Conservation (phyloP, 1,140 invertebrate genomes). For the Bradysia coprophila region DNA sequence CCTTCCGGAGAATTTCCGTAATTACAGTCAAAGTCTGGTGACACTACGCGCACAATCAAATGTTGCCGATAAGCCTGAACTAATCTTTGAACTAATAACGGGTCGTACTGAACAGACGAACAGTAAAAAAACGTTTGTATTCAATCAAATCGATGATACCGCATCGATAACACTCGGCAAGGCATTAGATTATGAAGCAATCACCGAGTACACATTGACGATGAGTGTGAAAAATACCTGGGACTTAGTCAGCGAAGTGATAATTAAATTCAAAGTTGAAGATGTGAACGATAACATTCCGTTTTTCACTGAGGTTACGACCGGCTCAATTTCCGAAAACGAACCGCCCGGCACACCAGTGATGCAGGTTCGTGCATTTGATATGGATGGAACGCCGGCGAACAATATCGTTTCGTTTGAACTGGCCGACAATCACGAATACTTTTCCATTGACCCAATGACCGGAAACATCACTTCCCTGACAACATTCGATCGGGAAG, state of each 20-base stretch:
- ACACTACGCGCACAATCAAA: slow-evolving; percentile 53
- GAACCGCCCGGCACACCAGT: slow-evolving; percentile 60
- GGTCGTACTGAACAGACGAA: slow-evolving; percentile 71
- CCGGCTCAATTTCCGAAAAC: slow-evolving; percentile 66
- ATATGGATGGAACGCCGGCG: slow-evolving; percentile 63
- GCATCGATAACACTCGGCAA: slow-evolving; percentile 54
- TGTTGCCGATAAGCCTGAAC: slow-evolving; percentile 43
- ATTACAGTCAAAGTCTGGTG: slow-evolving; percentile 46
- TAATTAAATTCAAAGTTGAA: slow-evolving; percentile 52
- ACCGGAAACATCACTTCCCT: slow-evolving; percentile 73
- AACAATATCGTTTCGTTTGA: slow-evolving; percentile 67
- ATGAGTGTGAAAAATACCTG: slow-evolving; percentile 68
- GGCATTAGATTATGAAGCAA: slow-evolving; percentile 63
- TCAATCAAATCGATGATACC: slow-evolving; percentile 41
- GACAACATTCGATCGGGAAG: slow-evolving; percentile 62
- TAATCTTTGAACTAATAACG: slow-evolving; percentile 59
- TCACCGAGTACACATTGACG: slow-evolving; percentile 62
- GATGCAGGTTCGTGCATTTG: slow-evolving; percentile 70
- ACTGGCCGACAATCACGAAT: slow-evolving; percentile 43
- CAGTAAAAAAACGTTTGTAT: slow-evolving; percentile 53
- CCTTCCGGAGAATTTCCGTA: slow-evolving; percentile 50
- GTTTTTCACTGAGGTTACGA: slow-evolving; percentile 54
- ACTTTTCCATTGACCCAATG: slow-evolving; percentile 55
- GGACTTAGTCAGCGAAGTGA: slow-evolving; percentile 54
- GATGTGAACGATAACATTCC: slow-evolving; percentile 84